Conservation (phyloP, 2,797 vertebrate genomes). For the Cirrhinus mrigala region DNA sequence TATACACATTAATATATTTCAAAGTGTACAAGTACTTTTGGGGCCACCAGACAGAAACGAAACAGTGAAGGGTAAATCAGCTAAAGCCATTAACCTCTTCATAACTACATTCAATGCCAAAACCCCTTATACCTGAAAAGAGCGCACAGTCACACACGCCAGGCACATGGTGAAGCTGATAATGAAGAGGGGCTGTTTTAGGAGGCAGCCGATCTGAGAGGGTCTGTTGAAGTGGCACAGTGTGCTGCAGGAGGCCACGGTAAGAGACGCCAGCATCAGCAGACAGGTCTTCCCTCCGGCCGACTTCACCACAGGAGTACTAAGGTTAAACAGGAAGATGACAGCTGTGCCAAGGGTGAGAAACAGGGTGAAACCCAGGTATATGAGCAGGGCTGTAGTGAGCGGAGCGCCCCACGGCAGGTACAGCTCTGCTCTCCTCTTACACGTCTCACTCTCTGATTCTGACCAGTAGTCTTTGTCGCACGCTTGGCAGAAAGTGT, state of each 20-base stretch:
- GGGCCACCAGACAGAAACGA: not conserved
- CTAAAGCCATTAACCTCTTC: not conserved
- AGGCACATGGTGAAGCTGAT: slow-evolving; percentile 82
- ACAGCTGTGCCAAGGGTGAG: slow-evolving; percentile 71
- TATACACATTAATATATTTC: too few species aligned
- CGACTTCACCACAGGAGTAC: slow-evolving; percentile 83
- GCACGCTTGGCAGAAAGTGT: slow-evolving; percentile 77
- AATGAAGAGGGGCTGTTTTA: slow-evolving; percentile 79
- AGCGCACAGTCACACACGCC: slow-evolving; percentile 80
- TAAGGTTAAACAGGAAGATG: slow-evolving; percentile 77
- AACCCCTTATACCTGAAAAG: slow-evolving; percentile 76
- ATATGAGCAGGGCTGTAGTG: slow-evolving; percentile 72
- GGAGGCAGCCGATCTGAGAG: slow-evolving; percentile 71
- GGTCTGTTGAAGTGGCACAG: slow-evolving; percentile 80
- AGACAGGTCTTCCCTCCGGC: slow-evolving; percentile 87
- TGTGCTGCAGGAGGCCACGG: slow-evolving; percentile 71
- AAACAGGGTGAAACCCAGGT: slow-evolving; percentile 75
- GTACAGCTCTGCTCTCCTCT: slow-evolving; percentile 70
- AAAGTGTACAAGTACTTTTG: not conserved
- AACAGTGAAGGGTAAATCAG: not conserved
- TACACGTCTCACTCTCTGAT: slow-evolving; percentile 72
- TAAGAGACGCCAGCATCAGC: slow-evolving; percentile 80
- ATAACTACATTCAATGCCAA: not conserved
- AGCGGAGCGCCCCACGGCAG: slow-evolving; percentile 74
- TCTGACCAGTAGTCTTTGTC: slow-evolving; percentile 77